phyloP scores from a whole-genome alignment of 2,888 invertebrate genomes.

The Apamea monoglypha region DNA sequence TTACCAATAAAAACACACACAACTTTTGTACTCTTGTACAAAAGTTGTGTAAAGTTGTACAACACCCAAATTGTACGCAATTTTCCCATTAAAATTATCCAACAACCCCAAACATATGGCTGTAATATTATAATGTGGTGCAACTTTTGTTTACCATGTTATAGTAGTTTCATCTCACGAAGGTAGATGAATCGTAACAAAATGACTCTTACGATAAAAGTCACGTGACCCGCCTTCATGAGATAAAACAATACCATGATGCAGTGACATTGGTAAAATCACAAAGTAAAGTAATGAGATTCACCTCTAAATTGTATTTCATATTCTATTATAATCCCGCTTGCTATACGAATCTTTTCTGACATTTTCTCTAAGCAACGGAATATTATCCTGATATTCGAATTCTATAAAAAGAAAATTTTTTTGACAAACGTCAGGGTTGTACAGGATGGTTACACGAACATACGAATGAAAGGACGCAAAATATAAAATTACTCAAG shows the following conservation, averaged over 20 bases:
- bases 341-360: neutral
- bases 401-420: neutral
- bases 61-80: neutral
- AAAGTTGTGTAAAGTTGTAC: too few relatives aligned
- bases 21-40: too few relatives aligned
- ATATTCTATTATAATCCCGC: neutral
- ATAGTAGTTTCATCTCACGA: too few relatives aligned
- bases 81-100: neutral
- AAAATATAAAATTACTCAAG: neutral
- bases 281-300: neutral
- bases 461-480: neutral
- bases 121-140: neutral
- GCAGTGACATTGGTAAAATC: neutral
- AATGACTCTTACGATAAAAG: too few relatives aligned
- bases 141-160: neutral
- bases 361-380: slow-evolving; percentile 19
- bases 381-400: neutral
- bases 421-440: neutral
- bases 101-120: neutral
- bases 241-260: neutral
- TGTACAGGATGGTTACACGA: neutral
- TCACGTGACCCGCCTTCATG: too few relatives aligned
- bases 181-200: too few relatives aligned
- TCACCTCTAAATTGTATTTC: neutral
- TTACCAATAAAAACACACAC: too few relatives aligned